A percentile compares a stretch with the other conserved stretches of the same genome.
These are phyloP conservation scores for Tetrao urogallus DNA, from an alignment of 2,113 vertebrate species.

Conservation along the genomic window DNA sequence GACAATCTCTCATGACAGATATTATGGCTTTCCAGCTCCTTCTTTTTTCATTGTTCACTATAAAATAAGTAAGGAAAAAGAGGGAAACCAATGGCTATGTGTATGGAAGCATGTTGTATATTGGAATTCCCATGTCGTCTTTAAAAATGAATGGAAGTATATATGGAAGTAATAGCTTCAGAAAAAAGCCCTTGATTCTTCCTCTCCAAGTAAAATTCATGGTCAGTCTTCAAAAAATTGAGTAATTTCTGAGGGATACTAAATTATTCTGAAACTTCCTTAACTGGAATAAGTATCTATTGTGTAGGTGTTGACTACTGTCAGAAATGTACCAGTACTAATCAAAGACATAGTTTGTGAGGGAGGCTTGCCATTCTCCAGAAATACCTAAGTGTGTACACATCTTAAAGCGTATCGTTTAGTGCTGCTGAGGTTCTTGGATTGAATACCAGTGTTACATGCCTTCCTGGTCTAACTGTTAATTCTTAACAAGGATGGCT, in stretches of 20 bases:
- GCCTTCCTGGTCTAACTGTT: neutral
- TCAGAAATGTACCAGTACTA: neutral
- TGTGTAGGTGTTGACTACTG: neutral
- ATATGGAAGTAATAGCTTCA: neutral
- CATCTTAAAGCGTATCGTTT: neutral
- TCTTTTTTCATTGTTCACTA: neutral
- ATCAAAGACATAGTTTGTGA: neutral
- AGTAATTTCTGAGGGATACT: neutral
- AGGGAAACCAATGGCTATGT: neutral
- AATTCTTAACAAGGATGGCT: neutral
- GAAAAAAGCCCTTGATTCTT: neutral
- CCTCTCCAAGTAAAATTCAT: neutral
- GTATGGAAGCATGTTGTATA: neutral
- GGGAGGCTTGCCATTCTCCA: neutral
- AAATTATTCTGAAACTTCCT: neutral
- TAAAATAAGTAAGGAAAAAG: neutral
- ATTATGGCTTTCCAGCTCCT: neutral
- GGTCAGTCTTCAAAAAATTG: neutral
- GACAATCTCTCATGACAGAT: neutral
- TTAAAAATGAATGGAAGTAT: neutral
- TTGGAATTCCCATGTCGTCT: neutral
- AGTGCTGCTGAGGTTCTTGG: neutral
- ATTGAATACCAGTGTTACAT: neutral
- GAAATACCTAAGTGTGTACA: neutral
- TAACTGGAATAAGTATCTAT: neutral